Evolutionary conservation across 2,797 vertebrate species (phyloP).

Genomic region (Chloroceryle inda): DNA sequence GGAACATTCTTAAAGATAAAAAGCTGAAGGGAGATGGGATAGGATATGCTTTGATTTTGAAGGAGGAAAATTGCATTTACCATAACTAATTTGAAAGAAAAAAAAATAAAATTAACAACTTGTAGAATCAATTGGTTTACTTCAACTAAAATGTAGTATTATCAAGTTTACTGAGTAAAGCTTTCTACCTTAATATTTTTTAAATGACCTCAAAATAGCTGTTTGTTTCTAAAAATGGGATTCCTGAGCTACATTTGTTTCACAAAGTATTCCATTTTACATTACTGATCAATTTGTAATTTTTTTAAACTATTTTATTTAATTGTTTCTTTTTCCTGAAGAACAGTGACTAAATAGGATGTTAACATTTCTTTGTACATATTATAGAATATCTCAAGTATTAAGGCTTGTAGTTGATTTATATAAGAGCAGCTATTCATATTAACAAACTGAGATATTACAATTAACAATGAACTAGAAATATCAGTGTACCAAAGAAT

Average conservation of each 20-base stretch:
- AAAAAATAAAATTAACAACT: background rate
- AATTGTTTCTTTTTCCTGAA: background rate
- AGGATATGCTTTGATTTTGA: background rate
- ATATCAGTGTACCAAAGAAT: background rate
- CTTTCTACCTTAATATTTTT: background rate
- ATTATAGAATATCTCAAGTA: background rate
- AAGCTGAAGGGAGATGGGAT: background rate
- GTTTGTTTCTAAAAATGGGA: background rate
- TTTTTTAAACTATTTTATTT: background rate
- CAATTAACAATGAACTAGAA: background rate
- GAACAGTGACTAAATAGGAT: background rate
- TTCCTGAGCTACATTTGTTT: background rate
- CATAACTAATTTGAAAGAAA: constrained; percentile 45
- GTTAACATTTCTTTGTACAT: background rate
- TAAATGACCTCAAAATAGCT: background rate
- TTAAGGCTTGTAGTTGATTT: background rate
- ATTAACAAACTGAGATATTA: background rate
- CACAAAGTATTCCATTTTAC: background rate
- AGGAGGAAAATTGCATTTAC: constrained; percentile 18
- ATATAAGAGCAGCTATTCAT: background rate
- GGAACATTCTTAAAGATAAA: background rate
- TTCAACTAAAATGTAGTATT: background rate
- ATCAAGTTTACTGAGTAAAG: background rate
- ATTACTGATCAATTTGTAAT: background rate
- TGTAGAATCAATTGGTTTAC: background rate